Evolutionary conservation across 2,113 vertebrate species (phyloP).

Genomic region (Prochilodus magdalenae): DNA sequence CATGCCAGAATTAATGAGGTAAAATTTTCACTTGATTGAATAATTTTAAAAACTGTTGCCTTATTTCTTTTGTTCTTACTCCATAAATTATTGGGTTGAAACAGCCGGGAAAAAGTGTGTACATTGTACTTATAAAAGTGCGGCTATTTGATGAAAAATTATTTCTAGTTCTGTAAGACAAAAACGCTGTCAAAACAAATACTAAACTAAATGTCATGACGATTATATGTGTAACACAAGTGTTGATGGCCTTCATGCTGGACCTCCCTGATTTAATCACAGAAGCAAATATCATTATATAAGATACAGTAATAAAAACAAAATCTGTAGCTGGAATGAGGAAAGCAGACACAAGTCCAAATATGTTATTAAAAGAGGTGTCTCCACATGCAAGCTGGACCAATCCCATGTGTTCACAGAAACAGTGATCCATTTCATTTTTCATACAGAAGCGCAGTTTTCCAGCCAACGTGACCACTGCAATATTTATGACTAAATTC

Average conservation of each 20-base stretch:
- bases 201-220: slow-evolving; percentile 38
- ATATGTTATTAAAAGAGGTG: slow-evolving; percentile 57
- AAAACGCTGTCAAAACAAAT: slow-evolving; percentile 51
- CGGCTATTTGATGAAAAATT: slow-evolving; percentile 47
- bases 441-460: slow-evolving; percentile 61
- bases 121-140: slow-evolving; percentile 54
- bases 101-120: slow-evolving; percentile 56
- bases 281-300: slow-evolving; percentile 46
- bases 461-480: slow-evolving; percentile 45
- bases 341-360: slow-evolving; percentile 57
- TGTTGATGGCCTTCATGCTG: slow-evolving; percentile 49
- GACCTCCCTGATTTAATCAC: slow-evolving; percentile 47
- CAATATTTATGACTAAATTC: slow-evolving; percentile 22
- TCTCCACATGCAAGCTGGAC: slow-evolving; percentile 68
- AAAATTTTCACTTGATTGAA: slow-evolving; percentile 25
- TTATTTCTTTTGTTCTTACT: slow-evolving; percentile 60
- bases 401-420: slow-evolving; percentile 70
- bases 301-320: slow-evolving; percentile 49
- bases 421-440: slow-evolving; percentile 61
- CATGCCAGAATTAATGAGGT: not conserved
- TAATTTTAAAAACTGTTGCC: slow-evolving; percentile 48
- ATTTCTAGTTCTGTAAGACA: slow-evolving; percentile 53
- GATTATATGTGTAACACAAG: slow-evolving; percentile 55
- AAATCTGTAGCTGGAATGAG: slow-evolving; percentile 39
- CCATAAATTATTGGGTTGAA: slow-evolving; percentile 64